A percentile compares a stretch with the other conserved stretches of the same genome.
Conservation (phyloP, 2,888 invertebrate species). For the Ophion ventricosus region DNA sequence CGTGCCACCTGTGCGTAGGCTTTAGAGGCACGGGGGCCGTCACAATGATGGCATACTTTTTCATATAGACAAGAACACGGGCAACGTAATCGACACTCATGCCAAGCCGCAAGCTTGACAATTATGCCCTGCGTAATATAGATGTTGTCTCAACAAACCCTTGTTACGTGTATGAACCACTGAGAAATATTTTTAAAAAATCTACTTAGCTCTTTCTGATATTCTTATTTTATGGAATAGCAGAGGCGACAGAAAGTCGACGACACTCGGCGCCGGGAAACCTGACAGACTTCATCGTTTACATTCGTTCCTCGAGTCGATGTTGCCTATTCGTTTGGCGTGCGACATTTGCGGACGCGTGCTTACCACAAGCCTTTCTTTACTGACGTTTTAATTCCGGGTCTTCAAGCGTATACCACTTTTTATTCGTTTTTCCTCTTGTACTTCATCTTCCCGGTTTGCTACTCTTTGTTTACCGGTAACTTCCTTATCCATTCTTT, state of each 20-base stretch:
- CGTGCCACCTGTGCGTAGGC: too few relatives aligned
- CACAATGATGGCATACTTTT: too few relatives aligned
- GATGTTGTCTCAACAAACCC: too few relatives aligned
- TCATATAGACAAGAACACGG: too few relatives aligned
- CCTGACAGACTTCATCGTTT: slow-evolving; percentile 42
- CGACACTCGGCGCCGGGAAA: slow-evolving; percentile 28
- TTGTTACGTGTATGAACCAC: too few relatives aligned
- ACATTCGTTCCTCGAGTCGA: slow-evolving; percentile 24
- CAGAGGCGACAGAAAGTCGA: neutral
- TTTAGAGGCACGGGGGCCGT: too few relatives aligned
- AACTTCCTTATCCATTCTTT: neutral
- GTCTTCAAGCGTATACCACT: slow-evolving; percentile 44
- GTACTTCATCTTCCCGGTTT: neutral
- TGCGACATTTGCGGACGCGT: slow-evolving; percentile 43
- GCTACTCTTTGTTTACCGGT: slow-evolving; percentile 10
- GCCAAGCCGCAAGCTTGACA: too few relatives aligned
- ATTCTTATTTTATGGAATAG: too few relatives aligned
- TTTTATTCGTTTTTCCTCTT: slow-evolving; percentile 19
- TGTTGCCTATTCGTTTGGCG: slow-evolving; percentile 42
- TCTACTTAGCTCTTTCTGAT: too few relatives aligned
- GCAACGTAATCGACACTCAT: too few relatives aligned
- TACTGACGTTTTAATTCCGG: slow-evolving; percentile 75
- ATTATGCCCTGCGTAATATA: too few relatives aligned
- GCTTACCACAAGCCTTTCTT: neutral
- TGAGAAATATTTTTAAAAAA: too few relatives aligned